Conservation (phyloP, 2,113 vertebrate species). For the Dipodomys ordii region DNA sequence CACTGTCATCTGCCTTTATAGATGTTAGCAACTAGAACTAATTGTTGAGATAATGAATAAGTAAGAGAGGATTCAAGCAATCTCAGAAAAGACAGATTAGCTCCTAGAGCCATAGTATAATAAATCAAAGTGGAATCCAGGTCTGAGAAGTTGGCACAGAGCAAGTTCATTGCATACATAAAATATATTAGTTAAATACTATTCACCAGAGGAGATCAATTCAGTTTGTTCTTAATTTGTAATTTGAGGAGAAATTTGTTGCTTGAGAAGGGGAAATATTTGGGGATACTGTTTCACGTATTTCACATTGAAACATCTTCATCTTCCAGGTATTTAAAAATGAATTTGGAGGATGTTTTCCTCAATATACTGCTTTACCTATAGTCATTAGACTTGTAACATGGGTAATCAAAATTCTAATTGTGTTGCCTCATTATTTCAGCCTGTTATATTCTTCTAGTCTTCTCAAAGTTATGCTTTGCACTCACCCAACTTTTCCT, state of each 20-base stretch:
- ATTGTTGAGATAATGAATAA: constrained; percentile 76
- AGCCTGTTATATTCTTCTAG: constrained; percentile 27
- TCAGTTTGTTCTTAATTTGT: constrained; percentile 51
- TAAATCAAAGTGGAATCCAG: constrained; percentile 67
- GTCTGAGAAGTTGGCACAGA: constrained; percentile 57
- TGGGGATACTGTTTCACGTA: constrained; percentile 38
- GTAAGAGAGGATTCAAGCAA: constrained; percentile 66
- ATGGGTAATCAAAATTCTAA: constrained; percentile 53
- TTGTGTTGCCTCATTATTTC: constrained; percentile 24
- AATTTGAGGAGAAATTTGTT: constrained; percentile 34
- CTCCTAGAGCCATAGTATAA: constrained; percentile 58
- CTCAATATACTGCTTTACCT: constrained; percentile 3
- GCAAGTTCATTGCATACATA: constrained; percentile 58
- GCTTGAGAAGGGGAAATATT: constrained; percentile 28
- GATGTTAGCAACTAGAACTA: constrained; percentile 72
- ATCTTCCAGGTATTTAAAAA: constrained; percentile 26
- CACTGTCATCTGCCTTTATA: constrained; percentile 41
- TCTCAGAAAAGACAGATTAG: constrained; percentile 64
- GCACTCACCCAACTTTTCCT: constrained; percentile 22
- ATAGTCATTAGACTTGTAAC: constrained; percentile 10
- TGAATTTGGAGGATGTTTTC: constrained; percentile 35
- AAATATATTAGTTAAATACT: constrained; percentile 68
- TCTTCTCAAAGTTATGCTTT: constrained; percentile 43
- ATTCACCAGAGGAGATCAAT: constrained; percentile 31
- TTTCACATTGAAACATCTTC: constrained; percentile 56